Base-by-base conservation (phyloP, 2,888 invertebrate species). In the Pandemis corylana region DNA sequence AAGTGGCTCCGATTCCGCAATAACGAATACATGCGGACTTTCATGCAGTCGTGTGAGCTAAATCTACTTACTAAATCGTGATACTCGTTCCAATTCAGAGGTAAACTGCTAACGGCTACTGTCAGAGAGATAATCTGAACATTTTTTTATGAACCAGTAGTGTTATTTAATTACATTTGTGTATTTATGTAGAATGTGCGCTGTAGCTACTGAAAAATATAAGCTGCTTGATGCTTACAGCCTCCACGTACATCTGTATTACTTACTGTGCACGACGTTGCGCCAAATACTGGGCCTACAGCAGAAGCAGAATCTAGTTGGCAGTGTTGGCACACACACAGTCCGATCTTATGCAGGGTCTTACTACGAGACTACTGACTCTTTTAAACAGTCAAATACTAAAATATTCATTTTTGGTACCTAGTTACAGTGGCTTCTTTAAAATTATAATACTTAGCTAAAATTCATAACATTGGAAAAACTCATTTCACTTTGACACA, bases 221-320 rank as follows among this genome's bases (percentile, higher is more conserved):
- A 4, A 46, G 46, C 12, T n/a, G 9, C 20, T 56, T n/a, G 20
- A 20, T 56, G 56, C 9, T 56, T 56, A 56, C 20, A 56, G 56
- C 15, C 7, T 56, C 20, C 10, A 41, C 44, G 12, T 62, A 36
- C 46, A 62, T 68, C 46, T 77, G 72, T 78, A 76, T 78, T 80
- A 83, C 79, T 80, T 80, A 80, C 78, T 78, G 79, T 79, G 49
- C 71, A 53, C 20, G 44, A 5, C 71, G 56, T 63, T 65, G 68
- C 63, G 68, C 72, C 72, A 76, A 76, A 51, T 68, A 65, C 64
- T 53, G 46, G 36, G 51, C 63, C 59, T 71, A 79, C 51, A 53
- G 67, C 71, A 62, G 53, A 53, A 75, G 78, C 78, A 76, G 76
- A 80, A 80, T 79, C 74, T 81, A 77, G 77, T 83, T 84, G 83